Conservation (phyloP, 1,140 invertebrate species). For the Belonocnema kinseyi region DNA sequence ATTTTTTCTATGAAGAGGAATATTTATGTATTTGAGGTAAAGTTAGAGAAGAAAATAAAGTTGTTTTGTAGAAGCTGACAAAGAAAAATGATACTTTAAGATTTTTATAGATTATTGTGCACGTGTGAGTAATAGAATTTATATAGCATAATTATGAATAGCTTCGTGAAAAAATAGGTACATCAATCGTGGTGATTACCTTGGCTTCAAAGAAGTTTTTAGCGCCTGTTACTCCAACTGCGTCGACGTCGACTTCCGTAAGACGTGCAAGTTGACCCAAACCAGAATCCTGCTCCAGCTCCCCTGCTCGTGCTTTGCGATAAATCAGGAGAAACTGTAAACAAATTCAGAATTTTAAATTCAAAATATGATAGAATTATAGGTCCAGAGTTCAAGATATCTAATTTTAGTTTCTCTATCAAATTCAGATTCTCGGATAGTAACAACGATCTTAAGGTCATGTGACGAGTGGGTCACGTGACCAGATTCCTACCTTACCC, state of each 20-base stretch:
- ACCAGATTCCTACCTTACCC: too few relatives aligned
- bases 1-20: too few relatives aligned
- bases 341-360: not conserved
- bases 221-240: conserved; percentile 91
- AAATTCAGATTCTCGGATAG: too few relatives aligned
- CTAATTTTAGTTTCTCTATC: too few relatives aligned
- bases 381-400: too few relatives aligned
- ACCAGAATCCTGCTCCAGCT: conserved; percentile 87
- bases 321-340: conserved; percentile 89
- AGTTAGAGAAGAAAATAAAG: too few relatives aligned
- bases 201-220: conserved; percentile 95
- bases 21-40: too few relatives aligned
- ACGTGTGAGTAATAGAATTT: not conserved
- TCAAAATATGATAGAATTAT: too few relatives aligned
- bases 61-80: too few relatives aligned
- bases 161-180: not conserved
- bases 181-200: conserved; percentile 66
- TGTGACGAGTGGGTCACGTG: too few relatives aligned
- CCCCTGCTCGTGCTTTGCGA: conserved; percentile 90
- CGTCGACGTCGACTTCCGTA: conserved; percentile 91
- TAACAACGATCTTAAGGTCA: too few relatives aligned
- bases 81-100: conserved; percentile 15
- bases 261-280: conserved; percentile 88
- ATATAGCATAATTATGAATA: conserved; percentile 3
- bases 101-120: not conserved